Evolutionary conservation across 2,113 vertebrate species (phyloP).

Genomic region (Tenrec ecaudatus): DNA sequence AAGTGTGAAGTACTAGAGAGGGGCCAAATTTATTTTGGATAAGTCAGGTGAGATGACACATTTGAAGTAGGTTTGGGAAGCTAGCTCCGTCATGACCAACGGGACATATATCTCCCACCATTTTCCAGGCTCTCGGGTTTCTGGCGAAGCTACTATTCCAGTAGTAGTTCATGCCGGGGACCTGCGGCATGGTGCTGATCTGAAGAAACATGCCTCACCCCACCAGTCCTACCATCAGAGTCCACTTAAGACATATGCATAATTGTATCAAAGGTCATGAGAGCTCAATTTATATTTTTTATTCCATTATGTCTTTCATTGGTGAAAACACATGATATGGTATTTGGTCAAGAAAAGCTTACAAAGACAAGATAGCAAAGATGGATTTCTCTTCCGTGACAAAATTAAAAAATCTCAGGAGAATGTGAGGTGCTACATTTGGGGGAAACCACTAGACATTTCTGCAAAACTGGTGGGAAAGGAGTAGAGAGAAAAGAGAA

Average conservation of each 20-base stretch:
- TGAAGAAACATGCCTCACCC: neutral
- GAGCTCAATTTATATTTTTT: neutral
- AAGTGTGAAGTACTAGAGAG: neutral
- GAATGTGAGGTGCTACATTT: slow-evolving; percentile 22
- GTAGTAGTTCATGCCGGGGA: neutral
- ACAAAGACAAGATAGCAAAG: neutral
- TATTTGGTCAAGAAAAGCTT: neutral
- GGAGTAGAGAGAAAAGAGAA: no score
- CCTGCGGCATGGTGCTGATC: neutral
- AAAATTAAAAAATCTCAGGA: neutral
- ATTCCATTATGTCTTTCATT: neutral
- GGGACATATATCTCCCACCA: no score
- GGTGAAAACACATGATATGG: neutral
- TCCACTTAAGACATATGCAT: neutral
- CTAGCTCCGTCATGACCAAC: no score
- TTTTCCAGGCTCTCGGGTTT: neutral
- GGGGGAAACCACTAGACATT: neutral
- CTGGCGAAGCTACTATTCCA: neutral
- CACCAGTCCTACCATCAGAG: neutral
- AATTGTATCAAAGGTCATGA: neutral
- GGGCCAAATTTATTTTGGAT: neutral
- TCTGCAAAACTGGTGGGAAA: neutral
- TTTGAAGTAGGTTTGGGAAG: neutral
- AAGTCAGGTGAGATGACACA: neutral
- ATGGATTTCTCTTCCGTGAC: neutral